Percentiles rank a stretch among this genome's conserved stretches.
Conservation (phyloP, 2,797 vertebrate species). For the Pachyuromys duprasi region DNA sequence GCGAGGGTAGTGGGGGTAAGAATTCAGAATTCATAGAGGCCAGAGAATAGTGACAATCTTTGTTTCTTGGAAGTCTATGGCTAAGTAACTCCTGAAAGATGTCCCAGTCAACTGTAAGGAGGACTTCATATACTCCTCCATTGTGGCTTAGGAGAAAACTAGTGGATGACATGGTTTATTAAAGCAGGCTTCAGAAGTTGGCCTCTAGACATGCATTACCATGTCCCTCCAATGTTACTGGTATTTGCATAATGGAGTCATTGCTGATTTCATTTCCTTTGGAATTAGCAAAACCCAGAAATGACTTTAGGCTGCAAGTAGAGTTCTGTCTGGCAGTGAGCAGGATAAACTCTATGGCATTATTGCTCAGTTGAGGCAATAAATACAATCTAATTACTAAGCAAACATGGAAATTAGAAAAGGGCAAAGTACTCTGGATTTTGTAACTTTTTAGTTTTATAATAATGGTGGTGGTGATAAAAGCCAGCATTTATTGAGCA, state of each 20-base stretch:
- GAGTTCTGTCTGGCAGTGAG: constrained; percentile 28
- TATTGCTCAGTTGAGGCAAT: constrained; percentile 27
- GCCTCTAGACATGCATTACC: constrained; percentile 1
- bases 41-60: background rate
- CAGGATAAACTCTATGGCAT: constrained; percentile 16
- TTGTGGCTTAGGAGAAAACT: background rate
- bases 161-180: background rate
- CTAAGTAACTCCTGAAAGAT: background rate
- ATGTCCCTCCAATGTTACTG: background rate
- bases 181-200: constrained; percentile 29
- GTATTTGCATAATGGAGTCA: constrained; percentile 61
- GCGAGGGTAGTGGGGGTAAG: background rate
- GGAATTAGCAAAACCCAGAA: constrained; percentile 55
- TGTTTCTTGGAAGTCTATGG: background rate
- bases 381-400: constrained; percentile 55
- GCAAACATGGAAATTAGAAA: constrained; percentile 48
- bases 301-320: constrained; percentile 44
- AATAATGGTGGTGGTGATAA: constrained; percentile 5
- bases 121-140: background rate
- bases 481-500: constrained; percentile 50
- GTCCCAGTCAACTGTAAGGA: background rate
- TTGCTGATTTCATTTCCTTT: constrained; percentile 59
- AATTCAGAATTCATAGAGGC: background rate
- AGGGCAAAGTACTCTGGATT: constrained; percentile 25
- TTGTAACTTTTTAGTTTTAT: constrained; percentile 49